Evolutionary conservation across 1,140 invertebrate genomes (phyloP), one percentile per base, ranked within the genome.

Genomic region (Odontomachus brunneus): DNA sequence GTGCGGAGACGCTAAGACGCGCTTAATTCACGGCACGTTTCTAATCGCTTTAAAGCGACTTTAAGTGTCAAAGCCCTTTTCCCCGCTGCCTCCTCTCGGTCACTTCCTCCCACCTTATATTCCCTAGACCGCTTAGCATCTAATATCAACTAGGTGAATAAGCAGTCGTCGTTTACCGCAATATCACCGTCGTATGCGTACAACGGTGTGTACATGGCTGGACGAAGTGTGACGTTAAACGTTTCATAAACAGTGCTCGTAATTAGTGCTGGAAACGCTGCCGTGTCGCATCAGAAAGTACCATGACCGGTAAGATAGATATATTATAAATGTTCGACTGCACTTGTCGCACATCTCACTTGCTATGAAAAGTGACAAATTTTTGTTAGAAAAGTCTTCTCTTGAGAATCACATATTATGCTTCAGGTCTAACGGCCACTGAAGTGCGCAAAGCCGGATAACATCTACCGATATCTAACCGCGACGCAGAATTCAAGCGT

Each of bases 31-130:
- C 65, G 29, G 29, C 33, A 57, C 14, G 24, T 22, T 59, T 57
- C 63, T 67, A 71, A 71, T 80, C 53, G n/a, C 53, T 57, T 71
- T 19, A n/a, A 57, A 4, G 38, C 38, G 3, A 44, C 9, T 44
- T 44, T 44, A 3, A 55, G 22, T 17, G 19, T 59, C 24, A 14
- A 51, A 76, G 44, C 62, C 17, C 17, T 48, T 48, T 19, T 59
- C 44, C 53, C 15, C n/a, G 33, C 48, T 53, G 1, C 44, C 22
- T 51, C 48, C 26, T 7, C 24, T 4, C 5, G 2, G 19, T 69
- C 44, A 48, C 51, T 33, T 80, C 17, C 17, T 69, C 9, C 5
- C 11, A n/a, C 12, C 48, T 66, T 14, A 19, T n/a, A 19, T 9
- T 19, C n/a, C 49, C 14, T 11, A 3, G 26, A 29, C 55, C n/a